These are phyloP conservation scores for Prenolepis imparis DNA, from an alignment of 2,888 invertebrate species.

Conservation along the genomic window DNA sequence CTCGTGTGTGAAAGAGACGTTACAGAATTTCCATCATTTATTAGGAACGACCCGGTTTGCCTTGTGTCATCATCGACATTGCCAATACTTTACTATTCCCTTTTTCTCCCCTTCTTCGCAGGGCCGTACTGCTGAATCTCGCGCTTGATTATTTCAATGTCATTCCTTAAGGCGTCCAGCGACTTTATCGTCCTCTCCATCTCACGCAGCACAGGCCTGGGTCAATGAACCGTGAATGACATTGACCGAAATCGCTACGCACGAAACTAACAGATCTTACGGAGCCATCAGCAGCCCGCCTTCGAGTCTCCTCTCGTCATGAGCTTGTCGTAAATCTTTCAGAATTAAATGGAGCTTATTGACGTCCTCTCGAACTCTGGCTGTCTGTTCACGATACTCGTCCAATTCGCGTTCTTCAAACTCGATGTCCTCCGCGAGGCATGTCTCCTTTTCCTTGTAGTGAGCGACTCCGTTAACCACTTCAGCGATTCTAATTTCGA, in stretches of 20 bases:
- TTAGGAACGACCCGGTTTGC: constrained; percentile 33
- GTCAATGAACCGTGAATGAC: constrained; percentile 54
- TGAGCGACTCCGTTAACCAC: constrained; percentile 70
- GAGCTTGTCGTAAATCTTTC: constrained; percentile 61
- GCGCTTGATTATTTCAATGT: constrained; percentile 58
- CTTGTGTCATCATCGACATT: constrained; percentile 42
- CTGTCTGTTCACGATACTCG: constrained; percentile 41
- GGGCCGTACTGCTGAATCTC: constrained; percentile 52
- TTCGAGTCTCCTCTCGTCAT: constrained; percentile 61
- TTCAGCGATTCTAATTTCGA: constrained; percentile 65
- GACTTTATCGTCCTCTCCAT: constrained; percentile 73
- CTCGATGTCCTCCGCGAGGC: constrained; percentile 66
- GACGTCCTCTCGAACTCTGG: constrained; percentile 58
- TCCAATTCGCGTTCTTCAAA: constrained; percentile 60
- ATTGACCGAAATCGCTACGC: constrained; percentile 47
- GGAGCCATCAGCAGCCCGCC: constrained; percentile 75
- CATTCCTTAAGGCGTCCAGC: constrained; percentile 62
- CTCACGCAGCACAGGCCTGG: constrained; percentile 67
- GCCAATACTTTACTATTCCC: not conserved
- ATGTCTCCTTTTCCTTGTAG: constrained; percentile 74
- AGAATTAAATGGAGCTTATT: constrained; percentile 61
- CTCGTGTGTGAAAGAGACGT: constrained; percentile 2
- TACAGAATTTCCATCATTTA: constrained; percentile 28
- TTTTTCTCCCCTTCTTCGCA: constrained; percentile 25
- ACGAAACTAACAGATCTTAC: constrained; percentile 67